A percentile compares a stretch with the other conserved stretches of the same genome.
Conservation (phyloP, 2,888 invertebrate species). For the Sarcophaga subvicina region DNA sequence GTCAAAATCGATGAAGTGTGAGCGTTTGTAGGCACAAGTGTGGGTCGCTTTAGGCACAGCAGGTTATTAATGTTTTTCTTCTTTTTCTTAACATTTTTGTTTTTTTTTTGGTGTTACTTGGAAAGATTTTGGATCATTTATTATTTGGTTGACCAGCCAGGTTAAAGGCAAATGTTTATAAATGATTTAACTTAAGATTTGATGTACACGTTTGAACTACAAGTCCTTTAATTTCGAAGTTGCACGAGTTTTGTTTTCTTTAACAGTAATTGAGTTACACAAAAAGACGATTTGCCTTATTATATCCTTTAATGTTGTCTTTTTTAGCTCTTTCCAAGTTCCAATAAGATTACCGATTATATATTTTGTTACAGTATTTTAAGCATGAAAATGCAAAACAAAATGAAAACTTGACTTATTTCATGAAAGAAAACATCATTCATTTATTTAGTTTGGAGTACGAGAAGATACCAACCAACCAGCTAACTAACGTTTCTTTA, state of each 20-base stretch:
- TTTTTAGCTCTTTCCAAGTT: slow-evolving; percentile 5
- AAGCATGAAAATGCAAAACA: slow-evolving; percentile 38
- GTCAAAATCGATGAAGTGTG: slow-evolving; percentile 14
- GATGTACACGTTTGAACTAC: background rate
- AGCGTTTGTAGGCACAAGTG: background rate
- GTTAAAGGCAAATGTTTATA: slow-evolving; percentile 5
- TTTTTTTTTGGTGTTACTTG: too few relatives aligned
- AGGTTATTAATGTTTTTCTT: slow-evolving; percentile 50
- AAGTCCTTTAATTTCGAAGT: background rate
- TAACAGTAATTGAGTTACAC: slow-evolving; percentile 9
- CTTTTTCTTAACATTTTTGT: background rate
- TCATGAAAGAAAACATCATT: slow-evolving; percentile 48
- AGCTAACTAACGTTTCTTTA: slow-evolving; percentile 33
- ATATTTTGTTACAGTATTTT: slow-evolving; percentile 49
- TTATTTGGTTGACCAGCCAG: slow-evolving; percentile 17
- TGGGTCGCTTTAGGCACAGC: slow-evolving; percentile 42
- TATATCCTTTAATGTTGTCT: background rate
- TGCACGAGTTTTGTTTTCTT: background rate
- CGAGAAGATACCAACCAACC: slow-evolving; percentile 3
- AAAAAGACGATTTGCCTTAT: background rate
- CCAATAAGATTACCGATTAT: slow-evolving; percentile 39
- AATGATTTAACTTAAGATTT: background rate
- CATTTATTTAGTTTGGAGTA: slow-evolving; percentile 33
- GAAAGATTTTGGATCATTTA: slow-evolving; percentile 26
- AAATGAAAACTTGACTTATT: slow-evolving; percentile 51